Evolutionary conservation across 2,797 vertebrate genomes (phyloP).

Genomic region (Premnoplex brunnescens): DNA sequence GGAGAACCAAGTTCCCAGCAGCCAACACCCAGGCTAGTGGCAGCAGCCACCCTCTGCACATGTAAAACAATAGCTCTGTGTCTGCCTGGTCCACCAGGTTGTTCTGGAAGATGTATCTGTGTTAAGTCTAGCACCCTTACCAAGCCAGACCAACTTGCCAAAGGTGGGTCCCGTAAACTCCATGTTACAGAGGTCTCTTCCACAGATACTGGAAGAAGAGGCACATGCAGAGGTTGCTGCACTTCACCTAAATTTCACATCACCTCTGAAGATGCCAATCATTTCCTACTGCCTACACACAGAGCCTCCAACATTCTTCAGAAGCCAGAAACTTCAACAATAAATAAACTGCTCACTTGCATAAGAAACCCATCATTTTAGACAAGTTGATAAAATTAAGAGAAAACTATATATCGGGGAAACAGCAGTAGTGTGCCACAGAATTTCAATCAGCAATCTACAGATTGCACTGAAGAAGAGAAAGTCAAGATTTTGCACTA

Average conservation of each 20-base stretch:
- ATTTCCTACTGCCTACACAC: not conserved
- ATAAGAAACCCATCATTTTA: not conserved
- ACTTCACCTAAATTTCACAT: not conserved
- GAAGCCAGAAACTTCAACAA: not conserved
- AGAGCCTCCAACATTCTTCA: not conserved
- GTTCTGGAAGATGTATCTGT: not conserved
- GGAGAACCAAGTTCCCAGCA: not conserved
- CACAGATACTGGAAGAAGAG: not conserved
- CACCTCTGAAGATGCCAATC: not conserved
- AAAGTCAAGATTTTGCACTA: not conserved
- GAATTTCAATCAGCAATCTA: not conserved
- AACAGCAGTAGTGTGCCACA: not conserved
- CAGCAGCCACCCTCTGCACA: not conserved
- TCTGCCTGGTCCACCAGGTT: not conserved
- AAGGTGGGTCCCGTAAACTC: not conserved
- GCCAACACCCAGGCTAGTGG: not conserved
- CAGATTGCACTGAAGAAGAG: not conserved
- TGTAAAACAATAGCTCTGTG: not conserved
- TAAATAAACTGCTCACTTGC: not conserved
- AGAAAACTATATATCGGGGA: not conserved
- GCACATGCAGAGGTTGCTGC: not conserved
- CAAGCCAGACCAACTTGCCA: not conserved
- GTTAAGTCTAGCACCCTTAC: not conserved
- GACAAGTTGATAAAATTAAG: not conserved
- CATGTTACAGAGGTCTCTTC: not conserved